Base-by-base conservation (phyloP, 1,140 invertebrate species). In the Tribolium castaneum region DNA sequence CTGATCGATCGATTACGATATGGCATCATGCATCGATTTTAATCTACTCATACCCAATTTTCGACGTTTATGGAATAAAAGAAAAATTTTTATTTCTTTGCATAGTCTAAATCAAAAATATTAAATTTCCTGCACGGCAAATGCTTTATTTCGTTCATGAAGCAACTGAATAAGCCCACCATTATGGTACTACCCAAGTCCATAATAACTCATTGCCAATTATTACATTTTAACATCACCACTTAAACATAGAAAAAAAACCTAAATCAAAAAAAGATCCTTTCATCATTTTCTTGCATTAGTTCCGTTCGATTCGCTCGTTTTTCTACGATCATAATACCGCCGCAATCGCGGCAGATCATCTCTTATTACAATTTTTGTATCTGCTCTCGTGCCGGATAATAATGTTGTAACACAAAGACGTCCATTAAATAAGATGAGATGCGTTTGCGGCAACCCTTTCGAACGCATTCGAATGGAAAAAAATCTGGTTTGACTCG, bases 331-430 rank as follows among this genome's bases (percentile, higher is more conserved):
- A 45, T 30, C 3, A 35, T n/a, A n/a, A 9, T 6, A 2, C 54
- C 16, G 16, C 54, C 54, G 19, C 54, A 30, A 25, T 66, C 59
- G 12, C 59, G n/a, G 25, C 59, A 35, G 59, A 34, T 66, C 59
- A 66, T 66, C 59, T 22, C 45, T 35, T n/a, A n/a, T n/a, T 35
- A 66, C 59, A 13, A 30, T 66, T 35, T 66, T 9, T 25, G 25
- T 30, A 66, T 66, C 59, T 9, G 30, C 59, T 66, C 59, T 66
- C 59, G 59, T 66, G 59, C 59, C 59, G 59, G 7, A 66, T 66
- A 66, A 66, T 66, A 66, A 66, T 34, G 59, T 66, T 66, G 59
- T 66, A 66, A 66, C 59, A 66, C 59, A 66, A 66, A 66, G 59
- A 66, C 59, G 59, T 66, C 54, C 59, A 66, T 66, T 66, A 66